A percentile compares a stretch with the other conserved stretches of the same genome.
These are phyloP conservation scores for Xestia xanthographa DNA, from an alignment of 2,888 invertebrate species.

Conservation along the genomic window DNA sequence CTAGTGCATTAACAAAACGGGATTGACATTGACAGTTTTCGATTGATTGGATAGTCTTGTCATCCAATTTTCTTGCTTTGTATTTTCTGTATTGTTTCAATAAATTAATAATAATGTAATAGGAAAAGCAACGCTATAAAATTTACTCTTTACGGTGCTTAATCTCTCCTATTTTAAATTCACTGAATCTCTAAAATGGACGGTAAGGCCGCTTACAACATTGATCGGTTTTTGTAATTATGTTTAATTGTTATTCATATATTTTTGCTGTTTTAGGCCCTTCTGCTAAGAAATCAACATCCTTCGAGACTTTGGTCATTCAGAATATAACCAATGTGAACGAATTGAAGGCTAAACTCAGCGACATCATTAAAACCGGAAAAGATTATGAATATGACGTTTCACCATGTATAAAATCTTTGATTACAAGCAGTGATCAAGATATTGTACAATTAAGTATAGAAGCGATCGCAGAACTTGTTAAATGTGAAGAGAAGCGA, in stretches of 20 bases:
- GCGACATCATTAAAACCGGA: slow-evolving; percentile 84
- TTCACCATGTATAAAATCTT: slow-evolving; percentile 82
- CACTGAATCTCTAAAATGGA: slow-evolving; percentile 69
- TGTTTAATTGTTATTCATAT: slow-evolving; percentile 38
- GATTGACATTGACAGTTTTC: slow-evolving; percentile 58
- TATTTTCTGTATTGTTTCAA: slow-evolving; percentile 59
- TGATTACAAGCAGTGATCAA: slow-evolving; percentile 84
- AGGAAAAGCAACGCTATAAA: slow-evolving; percentile 43
- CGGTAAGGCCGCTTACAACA: slow-evolving; percentile 66
- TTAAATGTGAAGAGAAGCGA: slow-evolving; percentile 94
- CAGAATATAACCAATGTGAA: slow-evolving; percentile 83
- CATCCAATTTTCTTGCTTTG: slow-evolving; percentile 57
- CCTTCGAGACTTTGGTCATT: slow-evolving; percentile 83
- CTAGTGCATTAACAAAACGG: slow-evolving; percentile 48
- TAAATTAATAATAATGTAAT: slow-evolving; percentile 57
- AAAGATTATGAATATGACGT: slow-evolving; percentile 87
- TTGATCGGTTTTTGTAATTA: slow-evolving; percentile 40
- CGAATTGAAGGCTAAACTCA: slow-evolving; percentile 86
- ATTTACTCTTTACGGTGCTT: slow-evolving; percentile 21
- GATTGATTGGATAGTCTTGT: slow-evolving; percentile 64
- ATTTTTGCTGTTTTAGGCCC: slow-evolving; percentile 73
- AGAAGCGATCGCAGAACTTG: slow-evolving; percentile 95
- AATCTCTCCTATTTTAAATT: slow-evolving; percentile 36
- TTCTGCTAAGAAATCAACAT: slow-evolving; percentile 83
- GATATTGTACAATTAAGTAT: slow-evolving; percentile 91